Base-by-base conservation (phyloP, 2,888 invertebrate genomes). In the Epirrita christyi region DNA sequence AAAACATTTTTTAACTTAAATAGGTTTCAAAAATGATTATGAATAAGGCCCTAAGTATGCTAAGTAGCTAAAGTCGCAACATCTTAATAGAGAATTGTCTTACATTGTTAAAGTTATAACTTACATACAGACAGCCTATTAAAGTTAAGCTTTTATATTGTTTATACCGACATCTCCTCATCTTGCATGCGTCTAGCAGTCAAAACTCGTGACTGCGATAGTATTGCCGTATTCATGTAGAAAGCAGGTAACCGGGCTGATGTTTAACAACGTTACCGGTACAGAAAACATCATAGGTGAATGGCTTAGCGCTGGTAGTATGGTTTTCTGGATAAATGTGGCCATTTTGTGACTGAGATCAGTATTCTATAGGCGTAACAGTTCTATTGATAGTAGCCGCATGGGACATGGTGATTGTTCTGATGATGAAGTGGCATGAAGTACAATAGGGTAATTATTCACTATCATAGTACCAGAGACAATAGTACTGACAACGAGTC, bases 101-200 rank as follows among this genome's bases (percentile, higher is more conserved):
- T n/a, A n/a, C n/a, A n/a, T n/a, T n/a, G n/a, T n/a, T n/a, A n/a
- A n/a, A n/a, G n/a, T n/a, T n/a, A n/a, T n/a, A n/a, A n/a, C n/a
- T n/a, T n/a, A 41, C 21, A 2, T 15, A 37, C 47, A 21, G 27
- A 11, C 37, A 21, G 21, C 10, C 6, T 11, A 13, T 13, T 6
- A 13, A n/a, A n/a, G n/a, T n/a, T n/a, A n/a, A n/a, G n/a, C n/a
- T 6, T 37, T 13, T 10, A 10, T 37, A 13, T 37, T 5, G 9
- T 37, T n/a, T n/a, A n/a, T 36, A 21, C 34, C 27, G 34, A 50
- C 13, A 42, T 32, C 9, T 32, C 77, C 76, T 78, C 74, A 79
- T 77, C 70, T 67, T 68, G 70, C 63, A 76, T 78, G 73, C 69
- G 71, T 66, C 66, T 75, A 81, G 83, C 81, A 70, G 78, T 70